Evolutionary conservation across 2,113 vertebrate genomes (phyloP), one percentile per base, ranked within the genome.

Genomic region (Chascanopsetta lugubris): DNA sequence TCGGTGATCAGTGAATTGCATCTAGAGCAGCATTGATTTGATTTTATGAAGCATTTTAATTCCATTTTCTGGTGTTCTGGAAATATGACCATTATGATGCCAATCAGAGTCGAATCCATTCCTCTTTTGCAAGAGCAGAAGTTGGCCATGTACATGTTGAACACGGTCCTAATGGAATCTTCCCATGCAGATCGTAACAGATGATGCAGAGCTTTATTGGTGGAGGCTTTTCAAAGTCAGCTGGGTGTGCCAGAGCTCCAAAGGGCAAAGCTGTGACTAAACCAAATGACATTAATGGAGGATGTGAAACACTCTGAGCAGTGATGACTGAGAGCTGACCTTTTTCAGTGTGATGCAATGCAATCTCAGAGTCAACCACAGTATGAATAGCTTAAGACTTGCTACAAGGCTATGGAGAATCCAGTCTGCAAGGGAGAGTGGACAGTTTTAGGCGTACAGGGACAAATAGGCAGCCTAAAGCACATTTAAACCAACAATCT

Each of bases 261-360:
- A 76, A 85, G 69, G 79, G 68, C 77, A 75, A 36, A 47, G 29
- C 55, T 2, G 71, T 66, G 77, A 74, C 75, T 62, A 77, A 85
- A 75, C 55, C 36, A 45, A 67, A 72, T 58, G 62, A 63, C 78
- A 81, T 82, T 69, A 72, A 57, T 34, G 48, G 17, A 75, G 46
- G 60, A 68, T 64, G 70, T 74, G 73, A 65, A 73, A 78, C 73
- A 78, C 45, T 45, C 43, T 12, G 25, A 7, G 9, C 53, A 17
- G 40, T 54, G 67, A 69, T 78, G 76, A 77, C 73, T 84, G 70
- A 75, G 36, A 18, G 59, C 9, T 84, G 81, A 82, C 81, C 86
- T 88, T 87, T n/a, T 80, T 49, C 48, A 76, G 59, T 46, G 61
- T 79, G 71, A 84, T 72, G 70, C 45, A 77, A 69, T 15, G 27